These are phyloP conservation scores for Agriotes lineatus DNA, from an alignment of 2,888 invertebrate genomes.

Conservation along the genomic window DNA sequence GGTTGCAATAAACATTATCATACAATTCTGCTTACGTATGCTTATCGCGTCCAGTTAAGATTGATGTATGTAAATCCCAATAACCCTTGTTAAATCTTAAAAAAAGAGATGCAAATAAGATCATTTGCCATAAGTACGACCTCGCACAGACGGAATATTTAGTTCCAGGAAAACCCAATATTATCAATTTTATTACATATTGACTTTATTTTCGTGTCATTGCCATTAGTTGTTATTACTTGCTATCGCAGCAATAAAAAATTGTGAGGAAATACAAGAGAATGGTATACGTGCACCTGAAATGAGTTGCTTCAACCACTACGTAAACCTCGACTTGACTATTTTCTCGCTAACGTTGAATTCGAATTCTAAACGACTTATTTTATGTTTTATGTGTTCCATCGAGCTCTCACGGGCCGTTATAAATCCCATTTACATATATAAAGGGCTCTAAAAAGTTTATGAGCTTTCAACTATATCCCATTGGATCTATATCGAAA, in stretches of 20 bases:
- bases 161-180: not conserved
- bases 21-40: slow-evolving; percentile 1
- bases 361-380: not conserved
- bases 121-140: slow-evolving; percentile 1
- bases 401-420: not conserved
- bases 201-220: too few species aligned
- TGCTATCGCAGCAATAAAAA: not conserved
- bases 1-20: not conserved
- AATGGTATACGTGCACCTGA: not conserved
- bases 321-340: not conserved
- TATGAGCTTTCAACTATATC: not conserved
- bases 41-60: slow-evolving; percentile 26
- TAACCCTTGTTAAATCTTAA: slow-evolving; percentile 16
- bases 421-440: slow-evolving; percentile 5
- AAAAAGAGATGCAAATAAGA: slow-evolving; percentile 22
- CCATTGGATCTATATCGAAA: not conserved
- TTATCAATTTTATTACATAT: too few species aligned
- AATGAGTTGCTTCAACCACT: not conserved
- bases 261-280: not conserved
- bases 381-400: not conserved
- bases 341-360: not conserved
- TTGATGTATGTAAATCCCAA: slow-evolving; percentile 29
- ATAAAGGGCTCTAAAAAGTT: slow-evolving; percentile 3
- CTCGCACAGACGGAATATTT: not conserved
- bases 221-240: too few species aligned